These are phyloP conservation scores for Ephialtes manifestator DNA, from an alignment of 2,888 invertebrate species.

Conservation along the genomic window DNA sequence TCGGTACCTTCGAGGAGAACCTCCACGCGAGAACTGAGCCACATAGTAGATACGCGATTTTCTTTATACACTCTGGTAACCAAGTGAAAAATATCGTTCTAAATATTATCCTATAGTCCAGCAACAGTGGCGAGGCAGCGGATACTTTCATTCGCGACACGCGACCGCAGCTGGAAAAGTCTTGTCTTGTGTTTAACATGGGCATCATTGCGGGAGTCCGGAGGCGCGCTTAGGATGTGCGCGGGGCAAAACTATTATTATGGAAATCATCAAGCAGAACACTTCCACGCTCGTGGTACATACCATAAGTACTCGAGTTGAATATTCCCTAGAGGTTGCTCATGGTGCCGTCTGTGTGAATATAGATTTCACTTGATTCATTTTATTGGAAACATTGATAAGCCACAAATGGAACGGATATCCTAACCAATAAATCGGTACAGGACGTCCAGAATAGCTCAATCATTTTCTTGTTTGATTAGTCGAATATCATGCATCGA, in stretches of 20 bases:
- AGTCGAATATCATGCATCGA: neutral
- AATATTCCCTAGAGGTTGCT: neutral
- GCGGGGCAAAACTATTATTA: conserved; percentile 64
- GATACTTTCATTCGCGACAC: conserved; percentile 86
- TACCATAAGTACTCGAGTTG: neutral
- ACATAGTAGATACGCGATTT: conserved; percentile 85
- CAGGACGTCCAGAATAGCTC: conserved; percentile 20
- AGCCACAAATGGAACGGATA: conserved; percentile 55
- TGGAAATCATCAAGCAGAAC: conserved; percentile 70
- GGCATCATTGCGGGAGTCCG: conserved; percentile 22
- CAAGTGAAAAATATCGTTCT: conserved; percentile 86
- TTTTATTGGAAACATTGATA: conserved; percentile 27
- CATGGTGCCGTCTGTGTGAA: neutral
- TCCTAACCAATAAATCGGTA: conserved; percentile 43
- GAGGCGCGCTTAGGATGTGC: conserved; percentile 63
- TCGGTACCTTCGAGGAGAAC: conserved; percentile 77
- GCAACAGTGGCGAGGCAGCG: conserved; percentile 67
- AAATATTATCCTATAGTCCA: conserved; percentile 84
- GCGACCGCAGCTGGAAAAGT: conserved; percentile 83
- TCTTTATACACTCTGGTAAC: conserved; percentile 86
- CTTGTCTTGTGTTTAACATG: conserved; percentile 76
- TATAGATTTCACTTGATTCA: conserved; percentile 61
- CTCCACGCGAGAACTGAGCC: conserved; percentile 85
- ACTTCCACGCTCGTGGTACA: conserved; percentile 62
- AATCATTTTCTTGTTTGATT: neutral